Evolutionary conservation across 1,140 invertebrate genomes (phyloP), one percentile per base, ranked within the genome.

Genomic region (Eupristina koningsbergeri): DNA sequence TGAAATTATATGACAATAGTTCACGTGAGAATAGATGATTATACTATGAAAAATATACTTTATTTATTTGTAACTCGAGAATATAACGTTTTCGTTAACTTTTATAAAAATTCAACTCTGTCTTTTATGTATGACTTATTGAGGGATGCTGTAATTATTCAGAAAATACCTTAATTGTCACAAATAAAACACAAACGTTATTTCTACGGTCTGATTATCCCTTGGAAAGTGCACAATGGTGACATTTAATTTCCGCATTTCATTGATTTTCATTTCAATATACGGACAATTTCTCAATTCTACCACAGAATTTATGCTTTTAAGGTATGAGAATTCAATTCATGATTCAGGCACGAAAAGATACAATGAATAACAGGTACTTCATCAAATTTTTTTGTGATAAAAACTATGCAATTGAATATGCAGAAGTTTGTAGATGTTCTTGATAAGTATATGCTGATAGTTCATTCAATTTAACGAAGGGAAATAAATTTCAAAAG

Each of bases 231-330:
- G 26, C 26, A 41, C 13, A 63, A 41, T 31, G 8, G 34, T n/a
- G 50, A 45, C 29, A 50, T 63, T 75, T 75, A 81, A 81, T 81
- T 81, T 81, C 80, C 80, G 53, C 11, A 19, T 53, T 2, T 34
- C 69, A 81, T 81, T 50, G 80, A 81, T 74, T 81, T 81, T 81
- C 69, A 29, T 75, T 63, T 61, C 61, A 75, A 74, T 81, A 71
- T 41, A 80, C 47, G 31, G 71, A 58, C 64, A 34, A 71, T 29
- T 73, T 71, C 64, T 64, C 67, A 26, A 50, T 58, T 71, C 11
- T n/a, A 75, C 31, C 26, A 67, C n/a, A 63, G 15, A 81, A 39
- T 71, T 81, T 73, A 74, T 80, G 8, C 58, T n/a, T 69, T 17
- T 31, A 11, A 9, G 53, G 19, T 17, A 31, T 17, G n/a, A 17